Percentiles rank a stretch among this genome's conserved stretches.
Evolutionary conservation across 2,888 invertebrate genomes (phyloP).

Genomic region (Elegia similella): DNA sequence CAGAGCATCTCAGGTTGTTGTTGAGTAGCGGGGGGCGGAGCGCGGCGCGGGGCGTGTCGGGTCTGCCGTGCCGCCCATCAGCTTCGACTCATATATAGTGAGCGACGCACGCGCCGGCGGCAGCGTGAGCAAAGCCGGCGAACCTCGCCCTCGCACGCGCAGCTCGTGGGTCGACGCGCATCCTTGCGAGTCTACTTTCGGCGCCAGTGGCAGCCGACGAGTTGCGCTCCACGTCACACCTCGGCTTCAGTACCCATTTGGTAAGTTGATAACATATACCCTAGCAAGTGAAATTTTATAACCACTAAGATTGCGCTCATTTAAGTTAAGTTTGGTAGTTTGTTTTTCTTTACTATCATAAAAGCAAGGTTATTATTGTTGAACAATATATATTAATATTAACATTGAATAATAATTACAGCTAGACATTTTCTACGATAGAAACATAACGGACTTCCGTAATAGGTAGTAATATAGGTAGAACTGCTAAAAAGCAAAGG

Average conservation of each 20-base stretch:
- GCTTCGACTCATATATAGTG: slow-evolving; percentile 49
- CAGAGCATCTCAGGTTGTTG: slow-evolving; percentile 30
- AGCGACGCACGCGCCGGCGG: slow-evolving; percentile 43
- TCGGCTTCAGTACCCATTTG: slow-evolving; percentile 21
- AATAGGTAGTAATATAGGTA: too few relatives aligned
- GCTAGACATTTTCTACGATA: too few relatives aligned
- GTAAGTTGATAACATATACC: slow-evolving; percentile 14
- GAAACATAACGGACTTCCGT: too few relatives aligned
- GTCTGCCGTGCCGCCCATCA: slow-evolving; percentile 62
- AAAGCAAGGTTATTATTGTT: too few relatives aligned
- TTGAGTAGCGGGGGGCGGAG: slow-evolving; percentile 44
- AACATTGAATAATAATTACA: too few relatives aligned
- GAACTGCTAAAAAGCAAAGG: too few relatives aligned
- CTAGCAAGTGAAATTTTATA: too few relatives aligned
- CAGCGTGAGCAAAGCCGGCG: slow-evolving; percentile 34
- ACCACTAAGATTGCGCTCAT: too few relatives aligned
- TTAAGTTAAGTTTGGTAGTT: too few relatives aligned
- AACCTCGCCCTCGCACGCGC: slow-evolving; percentile 30
- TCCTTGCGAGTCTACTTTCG: slow-evolving; percentile 20
- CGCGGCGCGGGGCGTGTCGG: slow-evolving; percentile 59
- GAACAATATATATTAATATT: too few relatives aligned
- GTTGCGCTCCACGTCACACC: slow-evolving; percentile 17
- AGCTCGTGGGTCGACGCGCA: slow-evolving; percentile 20
- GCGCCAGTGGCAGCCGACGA: slow-evolving; percentile 22
- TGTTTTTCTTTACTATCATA: too few relatives aligned